Evolutionary conservation across 2,113 vertebrate species (phyloP).

Genomic region (Tyto alba): DNA sequence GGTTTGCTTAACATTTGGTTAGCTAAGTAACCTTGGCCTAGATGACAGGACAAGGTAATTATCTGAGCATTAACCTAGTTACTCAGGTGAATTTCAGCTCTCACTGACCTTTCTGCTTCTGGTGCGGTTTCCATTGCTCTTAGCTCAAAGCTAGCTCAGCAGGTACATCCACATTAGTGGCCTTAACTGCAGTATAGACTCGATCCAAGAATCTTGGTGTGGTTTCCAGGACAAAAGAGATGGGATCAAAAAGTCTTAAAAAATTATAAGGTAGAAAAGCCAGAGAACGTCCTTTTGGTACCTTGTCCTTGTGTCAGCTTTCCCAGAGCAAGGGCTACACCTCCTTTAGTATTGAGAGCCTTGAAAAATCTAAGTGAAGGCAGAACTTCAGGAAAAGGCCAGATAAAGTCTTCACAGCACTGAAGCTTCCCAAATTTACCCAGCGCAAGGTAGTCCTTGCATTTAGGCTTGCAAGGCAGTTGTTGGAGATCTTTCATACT

Average conservation of each 20-base stretch:
- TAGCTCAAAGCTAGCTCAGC: not conserved
- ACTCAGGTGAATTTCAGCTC: not conserved
- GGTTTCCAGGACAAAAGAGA: not conserved
- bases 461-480: not conserved
- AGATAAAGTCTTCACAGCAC: not conserved
- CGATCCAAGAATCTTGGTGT: not conserved
- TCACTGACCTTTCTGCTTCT: not conserved
- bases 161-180: not conserved
- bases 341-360: not conserved
- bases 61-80: not conserved
- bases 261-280: not conserved
- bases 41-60: not conserved
- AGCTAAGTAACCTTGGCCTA: not conserved
- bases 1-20: not conserved
- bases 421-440: not conserved
- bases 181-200: not conserved
- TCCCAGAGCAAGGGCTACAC: not conserved
- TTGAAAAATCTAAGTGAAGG: not conserved
- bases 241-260: not conserved
- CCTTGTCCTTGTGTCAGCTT: not conserved
- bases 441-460: not conserved
- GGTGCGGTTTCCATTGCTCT: not conserved
- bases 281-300: not conserved
- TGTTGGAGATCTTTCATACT: not conserved
- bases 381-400: not conserved